Evolutionary conservation across 64 coral and sea anemone genomes (phyloP), one percentile per base, ranked within the genome.

Genomic region (Porites australiensis): DNA sequence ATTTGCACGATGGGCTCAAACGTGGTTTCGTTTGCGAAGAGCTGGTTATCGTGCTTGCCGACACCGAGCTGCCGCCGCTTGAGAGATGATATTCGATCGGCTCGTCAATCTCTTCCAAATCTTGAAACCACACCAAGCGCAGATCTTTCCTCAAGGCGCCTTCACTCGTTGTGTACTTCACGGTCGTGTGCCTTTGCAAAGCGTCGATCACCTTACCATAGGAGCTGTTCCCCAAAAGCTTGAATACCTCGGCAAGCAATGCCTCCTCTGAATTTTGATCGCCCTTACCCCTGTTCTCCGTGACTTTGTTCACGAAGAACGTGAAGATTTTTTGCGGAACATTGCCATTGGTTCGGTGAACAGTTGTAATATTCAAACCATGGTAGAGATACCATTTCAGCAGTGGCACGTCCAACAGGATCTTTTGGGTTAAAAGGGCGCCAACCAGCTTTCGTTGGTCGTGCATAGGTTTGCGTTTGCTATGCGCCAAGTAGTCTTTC

Each of bases 181-280:
- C 70, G 6, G 13, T 54, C 0, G 47, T 76, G 3, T 94, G 92
- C 46, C 9, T 47, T 27, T 75, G 51, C 43, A 89, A 51, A 71
- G 89, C 43, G 44, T 94, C 92, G 20, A 89, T 94, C 77, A 89
- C 45, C n/a, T 89, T 94, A 0, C 86, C 92, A 60, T 82, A 89
- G 1, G 48, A 82, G 2, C 23, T 53, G 47, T 94, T 94, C 72
- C n/a, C 78, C 79, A 74, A 74, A 7, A 95, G 47, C 69, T 94
- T 94, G 22, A 52, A 72, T 18, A 70, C 82, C 61, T 89, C 87
- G 8, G 77, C 85, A 13, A 93, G 75, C 62, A 80, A 64, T 47
- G 69, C n/a, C n/a, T n/a, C n/a, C 14, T 3, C 48, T 9, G 8
- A 14, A 2, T 79, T n/a, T 8, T 0, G 3, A 58, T 94, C 85